phyloP scores from a whole-genome alignment of 2,888 invertebrate species.

The Deilephila elpenor region DNA sequence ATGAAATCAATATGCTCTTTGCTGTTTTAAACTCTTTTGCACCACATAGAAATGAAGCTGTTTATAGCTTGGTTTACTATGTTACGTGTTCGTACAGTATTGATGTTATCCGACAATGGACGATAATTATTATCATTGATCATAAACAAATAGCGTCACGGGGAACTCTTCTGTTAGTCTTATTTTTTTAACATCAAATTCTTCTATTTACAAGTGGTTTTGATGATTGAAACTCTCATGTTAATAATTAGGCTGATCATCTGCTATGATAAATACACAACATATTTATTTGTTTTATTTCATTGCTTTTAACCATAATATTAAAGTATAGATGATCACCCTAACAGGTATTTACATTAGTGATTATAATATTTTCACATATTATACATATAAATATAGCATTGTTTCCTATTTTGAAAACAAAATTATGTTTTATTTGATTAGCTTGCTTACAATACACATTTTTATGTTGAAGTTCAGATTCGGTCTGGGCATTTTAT shows the following conservation, averaged over 20 bases:
- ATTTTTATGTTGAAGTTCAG: conserved; percentile 35
- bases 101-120: not conserved
- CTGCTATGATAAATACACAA: conserved; percentile 31
- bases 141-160: not conserved
- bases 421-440: conserved; percentile 65
- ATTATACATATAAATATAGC: conserved; percentile 55
- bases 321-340: conserved; percentile 53
- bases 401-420: conserved; percentile 65
- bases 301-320: conserved; percentile 32
- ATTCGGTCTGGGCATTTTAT: conserved; percentile 49
- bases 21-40: not conserved
- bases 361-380: conserved; percentile 66
- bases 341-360: conserved; percentile 56
- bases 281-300: conserved; percentile 35
- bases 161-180: conserved; percentile 26
- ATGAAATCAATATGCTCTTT: not conserved
- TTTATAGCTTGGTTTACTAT: not conserved
- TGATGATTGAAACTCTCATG: conserved; percentile 16
- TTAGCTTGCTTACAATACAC: conserved; percentile 57
- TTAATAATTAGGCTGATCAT: conserved; percentile 19
- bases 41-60: not conserved
- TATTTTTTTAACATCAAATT: conserved; percentile 21
- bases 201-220: conserved; percentile 27
- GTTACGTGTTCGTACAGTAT: not conserved
- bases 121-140: not conserved